A percentile compares a stretch with the other conserved stretches of the same genome.
These are phyloP conservation scores for Bactericera cockerelli DNA, from an alignment of 1,140 invertebrate species.

Conservation along the genomic window DNA sequence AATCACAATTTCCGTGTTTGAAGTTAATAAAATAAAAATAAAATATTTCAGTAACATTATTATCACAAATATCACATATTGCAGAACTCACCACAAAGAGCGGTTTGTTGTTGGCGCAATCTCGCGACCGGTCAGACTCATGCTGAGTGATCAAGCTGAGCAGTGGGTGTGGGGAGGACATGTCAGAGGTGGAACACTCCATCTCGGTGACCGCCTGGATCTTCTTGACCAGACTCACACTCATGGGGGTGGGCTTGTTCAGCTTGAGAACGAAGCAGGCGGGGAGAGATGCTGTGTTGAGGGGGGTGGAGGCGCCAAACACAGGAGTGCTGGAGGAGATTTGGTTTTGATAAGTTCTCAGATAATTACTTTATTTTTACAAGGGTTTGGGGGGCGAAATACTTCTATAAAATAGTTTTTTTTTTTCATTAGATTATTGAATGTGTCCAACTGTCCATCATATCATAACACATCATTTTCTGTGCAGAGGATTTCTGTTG, in stretches of 20 bases:
- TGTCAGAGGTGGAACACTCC: conserved; percentile 31
- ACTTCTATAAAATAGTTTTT: too few relatives aligned
- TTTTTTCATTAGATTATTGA: too few relatives aligned
- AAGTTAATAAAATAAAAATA: too few relatives aligned
- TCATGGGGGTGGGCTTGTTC: conserved; percentile 72
- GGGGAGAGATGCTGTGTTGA: conserved; percentile 75
- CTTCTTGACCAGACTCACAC: conserved; percentile 49
- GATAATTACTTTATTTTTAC: too few relatives aligned
- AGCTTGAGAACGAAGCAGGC: conserved; percentile 81
- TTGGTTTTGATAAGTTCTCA: too few relatives aligned
- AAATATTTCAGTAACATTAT: too few relatives aligned
- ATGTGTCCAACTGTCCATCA: too few relatives aligned
- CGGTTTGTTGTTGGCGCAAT: conserved; percentile 31
- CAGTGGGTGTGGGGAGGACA: conserved; percentile 45
- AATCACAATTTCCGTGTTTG: too few relatives aligned
- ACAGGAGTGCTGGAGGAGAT: conserved; percentile 53
- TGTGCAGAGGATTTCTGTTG: too few relatives aligned
- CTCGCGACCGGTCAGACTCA: conserved; percentile 46
- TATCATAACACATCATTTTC: too few relatives aligned
- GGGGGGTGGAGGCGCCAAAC: conserved; percentile 57
- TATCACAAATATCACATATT: too few relatives aligned
- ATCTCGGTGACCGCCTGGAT: conserved; percentile 53
- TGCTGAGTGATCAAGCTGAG: conserved; percentile 59
- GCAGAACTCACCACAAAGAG: conserved; percentile 15
- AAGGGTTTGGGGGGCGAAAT: too few relatives aligned